Percentiles rank a stretch among this genome's conserved stretches.
These are phyloP conservation scores for Erythrocercus mccallii DNA, from an alignment of 2,113 vertebrate genomes.

Conservation along the genomic window DNA sequence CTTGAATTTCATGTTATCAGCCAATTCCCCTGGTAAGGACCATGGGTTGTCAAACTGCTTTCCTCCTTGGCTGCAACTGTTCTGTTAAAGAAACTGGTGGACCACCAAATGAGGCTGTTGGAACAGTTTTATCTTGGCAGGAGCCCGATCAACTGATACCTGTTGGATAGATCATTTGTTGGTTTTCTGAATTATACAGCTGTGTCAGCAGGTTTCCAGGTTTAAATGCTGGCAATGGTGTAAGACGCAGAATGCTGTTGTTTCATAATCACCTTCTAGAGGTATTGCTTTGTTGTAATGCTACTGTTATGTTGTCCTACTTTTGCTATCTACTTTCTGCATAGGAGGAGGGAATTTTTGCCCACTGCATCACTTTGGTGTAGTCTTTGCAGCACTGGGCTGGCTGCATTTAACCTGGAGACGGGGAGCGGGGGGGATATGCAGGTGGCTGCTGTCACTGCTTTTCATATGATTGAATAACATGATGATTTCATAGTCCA, in stretches of 20 bases:
- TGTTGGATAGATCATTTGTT: background rate
- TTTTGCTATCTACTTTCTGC: conserved; percentile 32
- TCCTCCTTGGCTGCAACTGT: background rate
- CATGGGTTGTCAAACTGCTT: background rate
- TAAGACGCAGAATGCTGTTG: background rate
- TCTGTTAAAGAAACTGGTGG: background rate
- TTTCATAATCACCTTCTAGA: conserved; percentile 41
- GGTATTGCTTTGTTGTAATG: conserved; percentile 9
- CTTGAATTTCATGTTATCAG: background rate
- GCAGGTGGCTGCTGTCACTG: background rate
- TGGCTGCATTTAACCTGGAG: background rate
- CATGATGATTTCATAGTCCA: background rate
- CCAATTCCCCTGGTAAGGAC: background rate
- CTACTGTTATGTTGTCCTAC: conserved; percentile 42
- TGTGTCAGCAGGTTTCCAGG: conserved; percentile 23
- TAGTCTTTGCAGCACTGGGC: background rate
- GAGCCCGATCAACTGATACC: background rate
- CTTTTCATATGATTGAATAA: background rate
- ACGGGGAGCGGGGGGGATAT: accelerated
- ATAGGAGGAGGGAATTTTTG: background rate
- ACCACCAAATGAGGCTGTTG: background rate
- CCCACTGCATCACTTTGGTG: background rate
- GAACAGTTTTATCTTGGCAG: background rate
- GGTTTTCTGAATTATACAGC: background rate
- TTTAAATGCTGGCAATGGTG: background rate